Base-by-base conservation (phyloP, 2,888 invertebrate species). In the Phasia obesa region DNA sequence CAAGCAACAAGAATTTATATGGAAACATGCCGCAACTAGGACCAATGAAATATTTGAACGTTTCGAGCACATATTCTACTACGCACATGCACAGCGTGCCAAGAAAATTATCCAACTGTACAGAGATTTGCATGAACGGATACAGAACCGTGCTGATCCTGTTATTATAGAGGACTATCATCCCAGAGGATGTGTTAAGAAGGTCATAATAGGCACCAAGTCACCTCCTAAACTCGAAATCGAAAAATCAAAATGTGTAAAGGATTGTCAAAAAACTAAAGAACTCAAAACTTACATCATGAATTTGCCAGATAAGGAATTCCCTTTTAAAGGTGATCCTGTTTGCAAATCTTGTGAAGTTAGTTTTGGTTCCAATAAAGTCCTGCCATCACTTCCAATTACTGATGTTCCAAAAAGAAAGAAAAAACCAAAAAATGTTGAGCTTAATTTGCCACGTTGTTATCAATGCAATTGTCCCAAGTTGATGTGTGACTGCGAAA, bases 21-120 rank as follows among this genome's bases (percentile, higher is more conserved):
- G 90, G 91, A 76, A 88, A 74, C 89, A 88, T 70, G 91, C 90
- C 2, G 89, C 91, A 2, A 85, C 86, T 35, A 86, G 86, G n/a
- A 89, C 90, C 0, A 86, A 88, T 1, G 84, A 87, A 9, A 85
- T 89, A 23, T 89, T 88, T 51, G 88, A 89, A 55, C 86, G 76
- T 47, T 88, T 87, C 51, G 87, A 87, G 65, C 86, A 87, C 3
- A 81, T 87, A 2, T 88, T 90, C 60, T 88, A 88, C 13, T 84
- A 86, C 75, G 88, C 88, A 2, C 88, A 88, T 76, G 87, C 87
- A 51, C 85, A 85, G 53, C 87, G 88, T 47, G 88, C 87, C 55
- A 80, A 86, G 3, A 86, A 88, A 60, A 90, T 90, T 15, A 80
- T 75, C 4, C 69, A 84, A 3, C 84, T 88, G 0, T 90, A 90